phyloP scores from a whole-genome alignment of 2,888 invertebrate genomes.

The Osmoderma eremita region DNA sequence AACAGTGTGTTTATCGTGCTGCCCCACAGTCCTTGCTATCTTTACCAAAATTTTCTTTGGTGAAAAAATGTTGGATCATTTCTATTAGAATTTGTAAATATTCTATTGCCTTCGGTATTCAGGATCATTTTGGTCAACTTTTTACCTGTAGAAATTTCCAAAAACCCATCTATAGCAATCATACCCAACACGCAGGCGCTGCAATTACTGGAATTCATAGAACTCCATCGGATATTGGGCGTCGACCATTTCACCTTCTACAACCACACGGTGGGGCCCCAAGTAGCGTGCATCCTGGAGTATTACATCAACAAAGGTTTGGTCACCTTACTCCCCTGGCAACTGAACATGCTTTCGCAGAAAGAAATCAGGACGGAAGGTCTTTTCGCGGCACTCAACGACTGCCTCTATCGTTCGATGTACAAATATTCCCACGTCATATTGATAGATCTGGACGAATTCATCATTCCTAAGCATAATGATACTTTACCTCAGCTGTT shows the following conservation, averaged over 20 bases:
- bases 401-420: slow-evolving; percentile 93
- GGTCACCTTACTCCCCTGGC: slow-evolving; percentile 82
- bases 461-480: slow-evolving; percentile 84
- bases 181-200: slow-evolving; percentile 74
- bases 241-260: slow-evolving; percentile 90
- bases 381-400: slow-evolving; percentile 90
- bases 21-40: too few species aligned
- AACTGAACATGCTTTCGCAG: slow-evolving; percentile 86
- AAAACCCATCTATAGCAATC: too few species aligned
- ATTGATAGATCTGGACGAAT: slow-evolving; percentile 89
- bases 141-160: too few species aligned
- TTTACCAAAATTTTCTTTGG: too few species aligned
- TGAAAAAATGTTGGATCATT: too few species aligned
- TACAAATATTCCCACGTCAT: slow-evolving; percentile 83
- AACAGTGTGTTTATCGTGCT: too few species aligned
- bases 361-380: slow-evolving; percentile 93
- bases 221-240: slow-evolving; percentile 84
- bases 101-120: too few species aligned
- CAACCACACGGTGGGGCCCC: slow-evolving; percentile 85
- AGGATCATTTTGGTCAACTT: too few species aligned
- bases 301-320: slow-evolving; percentile 67
- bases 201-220: slow-evolving; percentile 89
- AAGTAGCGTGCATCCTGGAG: slow-evolving; percentile 78
- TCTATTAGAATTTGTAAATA: too few species aligned
- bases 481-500: slow-evolving; percentile 79